Evolutionary conservation across 2,113 vertebrate genomes (phyloP), one percentile per base, ranked within the genome.

Genomic region (Planiliza haematocheilus): DNA sequence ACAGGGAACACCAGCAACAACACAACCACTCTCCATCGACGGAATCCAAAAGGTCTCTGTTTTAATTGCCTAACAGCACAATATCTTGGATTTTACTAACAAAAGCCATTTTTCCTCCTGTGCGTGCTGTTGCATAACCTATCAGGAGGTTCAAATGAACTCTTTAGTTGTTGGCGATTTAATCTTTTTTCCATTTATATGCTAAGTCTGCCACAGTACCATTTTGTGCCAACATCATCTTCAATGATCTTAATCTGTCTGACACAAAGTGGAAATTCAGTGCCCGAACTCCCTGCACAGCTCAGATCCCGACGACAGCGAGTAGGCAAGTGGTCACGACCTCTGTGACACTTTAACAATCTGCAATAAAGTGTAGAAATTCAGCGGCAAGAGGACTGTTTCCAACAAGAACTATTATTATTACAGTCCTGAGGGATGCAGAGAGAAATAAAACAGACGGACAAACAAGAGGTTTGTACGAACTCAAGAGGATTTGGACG

Each of bases 111-210:
- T 70, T 59, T 12, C 41, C 48, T 69, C 42, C 61, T 63, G 75
- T 45, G 58, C 79, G 79, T 71, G 67, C 52, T 74, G 46, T 39
- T 69, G 77, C 71, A 39, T 37, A 36, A 36, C 45, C 60, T 68
- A 70, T 69, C 49, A 62, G 64, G n/a, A 63, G 10, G 57, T 53
- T 45, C 70, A 67, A 83, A 77, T 85, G 39, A 74, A 81, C 77
- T 77, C 63, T 70, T 77, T 75, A 75, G 81, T 76, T 81, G 60
- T 60, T 67, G 53, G 50, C 4, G 83, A 86, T 91, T 87, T 64
- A 75, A 88, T 90, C 81, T 82, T 73, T 88, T 71, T 87, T 88
- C 73, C 79, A 89, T 92, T 90, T 88, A 89, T 89, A 90, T 90
- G 86, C 85, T 90, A 91, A 91, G 81, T 89, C 69, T 55, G 53